Evolutionary conservation across 1,140 invertebrate genomes (phyloP).

Genomic region (Copidosoma floridanum): DNA sequence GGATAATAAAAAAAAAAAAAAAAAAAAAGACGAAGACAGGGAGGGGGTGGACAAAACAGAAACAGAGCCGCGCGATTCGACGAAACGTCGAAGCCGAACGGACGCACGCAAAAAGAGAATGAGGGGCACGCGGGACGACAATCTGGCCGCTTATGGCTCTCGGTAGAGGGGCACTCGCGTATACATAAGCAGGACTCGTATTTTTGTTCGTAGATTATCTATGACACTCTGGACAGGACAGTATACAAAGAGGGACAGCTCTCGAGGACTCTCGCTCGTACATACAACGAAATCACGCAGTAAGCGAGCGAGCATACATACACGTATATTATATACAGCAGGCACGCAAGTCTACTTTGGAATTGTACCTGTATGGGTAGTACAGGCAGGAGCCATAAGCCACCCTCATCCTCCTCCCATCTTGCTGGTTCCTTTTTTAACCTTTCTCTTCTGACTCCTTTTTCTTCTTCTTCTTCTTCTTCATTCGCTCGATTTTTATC

Average conservation of each 20-base stretch:
- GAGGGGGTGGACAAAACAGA: neutral
- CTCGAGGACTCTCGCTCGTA: conserved; percentile 9
- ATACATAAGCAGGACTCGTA: too few relatives aligned
- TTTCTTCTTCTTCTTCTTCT: neutral
- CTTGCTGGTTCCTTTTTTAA: neutral
- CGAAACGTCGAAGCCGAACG: neutral
- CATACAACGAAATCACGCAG: too few relatives aligned
- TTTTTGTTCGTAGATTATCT: conserved; percentile 19
- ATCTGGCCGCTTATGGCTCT: too few relatives aligned
- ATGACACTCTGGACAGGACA: conserved; percentile 3
- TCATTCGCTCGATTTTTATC: conserved; percentile 24
- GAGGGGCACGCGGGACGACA: too few relatives aligned
- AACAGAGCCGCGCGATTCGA: neutral
- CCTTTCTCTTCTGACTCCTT: neutral
- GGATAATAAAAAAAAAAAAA: too few relatives aligned
- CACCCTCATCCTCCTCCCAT: neutral
- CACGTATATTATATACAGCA: too few relatives aligned
- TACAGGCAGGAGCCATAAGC: neutral
- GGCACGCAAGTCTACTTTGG: too few relatives aligned
- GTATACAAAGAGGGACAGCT: conserved; percentile 13
- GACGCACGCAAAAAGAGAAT: too few relatives aligned
- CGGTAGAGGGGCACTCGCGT: too few relatives aligned
- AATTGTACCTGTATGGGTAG: too few relatives aligned
- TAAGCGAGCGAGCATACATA: too few relatives aligned
- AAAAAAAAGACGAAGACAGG: too few relatives aligned